These are phyloP conservation scores for Drosophila nigricruria DNA, from an alignment of 2,888 invertebrate genomes.

Conservation along the genomic window DNA sequence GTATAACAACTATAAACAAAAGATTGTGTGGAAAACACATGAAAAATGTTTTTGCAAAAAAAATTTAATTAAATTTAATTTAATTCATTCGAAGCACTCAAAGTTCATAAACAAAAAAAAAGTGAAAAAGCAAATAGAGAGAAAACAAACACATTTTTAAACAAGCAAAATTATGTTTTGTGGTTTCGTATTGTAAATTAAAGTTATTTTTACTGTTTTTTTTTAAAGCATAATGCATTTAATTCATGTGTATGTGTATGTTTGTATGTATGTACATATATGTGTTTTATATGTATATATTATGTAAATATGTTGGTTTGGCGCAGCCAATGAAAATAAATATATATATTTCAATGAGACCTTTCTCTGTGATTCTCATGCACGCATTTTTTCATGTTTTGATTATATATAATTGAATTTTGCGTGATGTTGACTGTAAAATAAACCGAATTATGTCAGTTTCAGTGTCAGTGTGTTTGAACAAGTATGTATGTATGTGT, in stretches of 20 bases:
- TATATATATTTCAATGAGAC: too few relatives aligned
- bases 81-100: slow-evolving; percentile 3
- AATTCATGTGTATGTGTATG: background rate
- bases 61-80: slow-evolving; percentile 18
- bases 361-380: background rate
- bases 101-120: slow-evolving; percentile 4
- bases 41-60: background rate
- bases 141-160: background rate
- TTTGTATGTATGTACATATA: too few relatives aligned
- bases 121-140: background rate
- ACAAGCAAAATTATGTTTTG: background rate
- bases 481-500: background rate
- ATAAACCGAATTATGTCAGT: too few relatives aligned
- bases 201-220: background rate
- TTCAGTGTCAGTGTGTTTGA: too few relatives aligned
- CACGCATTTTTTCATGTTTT: too few relatives aligned
- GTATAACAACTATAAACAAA: background rate
- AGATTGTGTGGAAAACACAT: slow-evolving; percentile 18
- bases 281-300: background rate
- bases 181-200: background rate
- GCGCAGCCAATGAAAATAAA: background rate
- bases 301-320: background rate
- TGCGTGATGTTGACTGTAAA: too few relatives aligned
- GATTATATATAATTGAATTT: too few relatives aligned
- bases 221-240: background rate